Evolutionary conservation across 2,113 vertebrate species (phyloP).

Genomic region (Phasianus colchicus): DNA sequence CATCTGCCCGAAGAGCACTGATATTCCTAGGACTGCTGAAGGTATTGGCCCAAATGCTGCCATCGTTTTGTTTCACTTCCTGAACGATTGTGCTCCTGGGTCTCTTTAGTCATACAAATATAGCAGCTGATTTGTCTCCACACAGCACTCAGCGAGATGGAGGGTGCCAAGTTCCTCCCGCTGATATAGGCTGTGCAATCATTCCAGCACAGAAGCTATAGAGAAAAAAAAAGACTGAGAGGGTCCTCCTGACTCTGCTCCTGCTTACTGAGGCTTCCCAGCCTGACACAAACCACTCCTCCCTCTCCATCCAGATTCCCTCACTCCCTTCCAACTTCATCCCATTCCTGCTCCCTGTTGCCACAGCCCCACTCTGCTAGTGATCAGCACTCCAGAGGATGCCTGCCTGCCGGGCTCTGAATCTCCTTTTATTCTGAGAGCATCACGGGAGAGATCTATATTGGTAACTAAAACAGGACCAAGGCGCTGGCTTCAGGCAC

Average conservation of each 20-base stretch:
- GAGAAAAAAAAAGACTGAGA: not conserved
- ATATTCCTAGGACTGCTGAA: not conserved
- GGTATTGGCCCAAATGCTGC: not conserved
- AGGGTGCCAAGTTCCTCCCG: constrained; percentile 33
- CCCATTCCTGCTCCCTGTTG: not conserved
- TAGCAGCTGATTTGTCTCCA: constrained; percentile 45
- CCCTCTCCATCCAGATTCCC: not conserved
- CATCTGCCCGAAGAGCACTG: not conserved
- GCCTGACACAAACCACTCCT: not conserved
- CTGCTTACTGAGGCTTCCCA: not conserved
- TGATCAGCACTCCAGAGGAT: not conserved
- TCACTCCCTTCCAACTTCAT: not conserved
- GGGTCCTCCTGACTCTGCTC: not conserved
- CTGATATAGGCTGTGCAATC: not conserved
- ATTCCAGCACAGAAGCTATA: not conserved
- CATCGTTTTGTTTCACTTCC: constrained; percentile 44
- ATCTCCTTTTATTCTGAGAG: not conserved
- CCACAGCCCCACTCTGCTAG: not conserved
- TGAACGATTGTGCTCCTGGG: constrained; percentile 54
- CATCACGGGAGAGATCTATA: not conserved
- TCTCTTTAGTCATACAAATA: constrained; percentile 55
- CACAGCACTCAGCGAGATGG: not conserved
- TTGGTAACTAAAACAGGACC: not conserved
- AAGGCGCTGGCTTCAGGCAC: not conserved
- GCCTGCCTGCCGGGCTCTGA: not conserved